Evolutionary conservation across 2,113 vertebrate genomes (phyloP), one percentile per base, ranked within the genome.

Genomic region (Dendropsophus ebraccatus): DNA sequence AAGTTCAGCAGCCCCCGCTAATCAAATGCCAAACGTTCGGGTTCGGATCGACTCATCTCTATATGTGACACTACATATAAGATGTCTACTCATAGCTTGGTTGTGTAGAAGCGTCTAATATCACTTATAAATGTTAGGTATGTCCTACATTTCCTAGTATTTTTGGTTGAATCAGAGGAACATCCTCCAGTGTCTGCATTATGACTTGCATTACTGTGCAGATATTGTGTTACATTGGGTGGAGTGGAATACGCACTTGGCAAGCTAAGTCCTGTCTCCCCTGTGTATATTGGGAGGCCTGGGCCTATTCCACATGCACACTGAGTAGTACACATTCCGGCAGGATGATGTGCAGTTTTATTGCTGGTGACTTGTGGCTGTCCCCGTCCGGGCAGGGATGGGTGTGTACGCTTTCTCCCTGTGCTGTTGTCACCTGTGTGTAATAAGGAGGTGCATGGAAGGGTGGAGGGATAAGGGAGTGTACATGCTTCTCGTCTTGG

Each of bases 391-490:
- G 32, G 14, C 35, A 21, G 70, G 70, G 70, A 60, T 35, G 56
- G 37, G 83, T 76, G 41, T 52, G 30, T 47, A 13, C 67, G 25
- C 23, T n/a, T n/a, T n/a, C 21, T n/a, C 35, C 21, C 69, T 60
- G 11, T 28, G 23, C 69, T 62, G 69, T 49, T 76, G 73, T 77
- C 73, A 65, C 83, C 28, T 76, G 54, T 76, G 83, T 76, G 83
- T 84, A 76, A 62, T 65, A 76, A 45, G 83, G 83, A 60, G 82
- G 70, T 7, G 69, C 70, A 76, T 41, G 81, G 4, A 41, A 17
- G 49, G 81, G 81, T 56, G 81, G 67, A 62, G 56, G 14, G 35
- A 81, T 58, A 45, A 83, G 69, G 82, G 82, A 37, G 69, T 73
- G 65, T 41, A 58, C 25, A 17, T 80, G 25, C 54, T 25, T 84